Evolutionary conservation across 2,888 invertebrate genomes (phyloP).

Genomic region (Eristalinus aeneus): DNA sequence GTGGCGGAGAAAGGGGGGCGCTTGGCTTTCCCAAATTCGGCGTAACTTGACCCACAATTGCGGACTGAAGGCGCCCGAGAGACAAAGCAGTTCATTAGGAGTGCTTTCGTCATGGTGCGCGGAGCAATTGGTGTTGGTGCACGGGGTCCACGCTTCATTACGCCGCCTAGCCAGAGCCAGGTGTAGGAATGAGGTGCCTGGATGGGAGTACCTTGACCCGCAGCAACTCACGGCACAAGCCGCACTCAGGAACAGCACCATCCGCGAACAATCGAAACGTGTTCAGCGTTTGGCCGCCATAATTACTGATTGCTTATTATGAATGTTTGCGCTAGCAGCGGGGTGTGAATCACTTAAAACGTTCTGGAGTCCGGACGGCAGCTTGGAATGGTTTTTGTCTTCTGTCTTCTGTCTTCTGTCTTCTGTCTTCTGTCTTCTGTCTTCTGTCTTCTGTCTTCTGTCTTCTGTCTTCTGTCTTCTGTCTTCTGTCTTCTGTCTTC

Average conservation of each 20-base stretch:
- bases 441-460: too few relatives aligned
- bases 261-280: conserved; percentile 28
- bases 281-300: conserved; percentile 18
- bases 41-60: conserved; percentile 13
- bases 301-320: conserved; percentile 33
- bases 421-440: too few relatives aligned
- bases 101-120: not conserved
- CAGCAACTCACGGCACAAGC: conserved; percentile 18
- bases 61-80: not conserved
- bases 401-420: too few relatives aligned
- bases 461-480: too few relatives aligned
- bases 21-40: conserved; percentile 3
- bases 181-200: conserved; percentile 19
- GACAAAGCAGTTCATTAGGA: conserved; percentile 18
- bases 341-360: conserved; percentile 1
- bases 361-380: not conserved
- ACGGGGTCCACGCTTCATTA: conserved; percentile 28
- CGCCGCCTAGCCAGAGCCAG: conserved; percentile 13
- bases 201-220: conserved; percentile 34
- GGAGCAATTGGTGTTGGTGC: conserved; percentile 3
- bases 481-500: not conserved
- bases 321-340: conserved; percentile 14
- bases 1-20: not conserved
- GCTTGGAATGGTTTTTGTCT: not conserved
- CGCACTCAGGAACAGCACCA: not conserved